A percentile compares a stretch with the other conserved stretches of the same genome.
phyloP scores from a whole-genome alignment of 1,140 invertebrate genomes.

The Reticulitermes speratus region DNA sequence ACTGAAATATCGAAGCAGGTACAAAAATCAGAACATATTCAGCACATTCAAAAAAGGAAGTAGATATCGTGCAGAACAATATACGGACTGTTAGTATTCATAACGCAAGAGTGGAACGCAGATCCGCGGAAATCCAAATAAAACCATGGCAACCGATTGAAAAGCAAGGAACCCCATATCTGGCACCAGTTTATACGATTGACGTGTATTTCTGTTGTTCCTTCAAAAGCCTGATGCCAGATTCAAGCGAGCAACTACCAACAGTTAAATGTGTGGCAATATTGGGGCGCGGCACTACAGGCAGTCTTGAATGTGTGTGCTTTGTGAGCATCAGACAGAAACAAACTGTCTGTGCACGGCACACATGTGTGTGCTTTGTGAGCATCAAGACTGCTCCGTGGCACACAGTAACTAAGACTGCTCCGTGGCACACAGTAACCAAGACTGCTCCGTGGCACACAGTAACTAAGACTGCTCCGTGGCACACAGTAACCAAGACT shows the following conservation, averaged over 20 bases:
- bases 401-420: too few species aligned
- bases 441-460: background rate
- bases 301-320: background rate
- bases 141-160: constrained; percentile 7
- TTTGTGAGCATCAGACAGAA: background rate
- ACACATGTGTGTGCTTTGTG: too few species aligned
- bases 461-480: too few species aligned
- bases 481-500: background rate
- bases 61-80: background rate
- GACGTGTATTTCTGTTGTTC: constrained; percentile 5
- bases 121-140: constrained; percentile 10
- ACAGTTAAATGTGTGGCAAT: background rate
- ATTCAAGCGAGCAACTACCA: background rate
- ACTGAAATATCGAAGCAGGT: background rate
- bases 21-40: background rate
- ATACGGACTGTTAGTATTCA: constrained; percentile 3
- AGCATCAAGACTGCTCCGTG: background rate
- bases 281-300: background rate
- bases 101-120: background rate
- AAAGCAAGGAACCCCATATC: background rate
- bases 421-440: background rate
- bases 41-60: background rate
- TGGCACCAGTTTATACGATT: constrained; percentile 8
- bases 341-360: background rate
- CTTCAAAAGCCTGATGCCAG: background rate